Conservation (phyloP, 2,888 invertebrate genomes). For the Aromia moschata region DNA sequence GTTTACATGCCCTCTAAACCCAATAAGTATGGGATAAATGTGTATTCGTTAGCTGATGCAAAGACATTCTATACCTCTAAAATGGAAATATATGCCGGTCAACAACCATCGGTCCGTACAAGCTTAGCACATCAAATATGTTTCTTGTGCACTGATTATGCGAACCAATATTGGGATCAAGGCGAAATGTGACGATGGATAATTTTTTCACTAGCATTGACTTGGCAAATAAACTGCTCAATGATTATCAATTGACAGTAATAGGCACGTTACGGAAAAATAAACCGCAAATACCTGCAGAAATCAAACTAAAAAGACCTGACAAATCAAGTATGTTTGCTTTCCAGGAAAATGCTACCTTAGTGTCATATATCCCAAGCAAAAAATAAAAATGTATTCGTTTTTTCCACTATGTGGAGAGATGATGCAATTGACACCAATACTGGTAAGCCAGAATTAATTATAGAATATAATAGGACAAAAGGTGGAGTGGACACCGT, state of each 20-base stretch:
- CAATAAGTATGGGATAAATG: neutral
- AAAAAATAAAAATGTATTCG: slow-evolving; percentile 2
- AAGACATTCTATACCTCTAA: neutral
- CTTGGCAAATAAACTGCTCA: slow-evolving; percentile 37
- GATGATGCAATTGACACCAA: neutral
- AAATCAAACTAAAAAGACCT: slow-evolving; percentile 13
- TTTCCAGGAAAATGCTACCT: slow-evolving; percentile 37
- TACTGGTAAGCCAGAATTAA: slow-evolving; percentile 2
- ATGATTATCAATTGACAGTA: slow-evolving; percentile 31
- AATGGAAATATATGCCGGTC: neutral
- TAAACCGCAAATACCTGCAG: slow-evolving; percentile 28
- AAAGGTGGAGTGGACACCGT: slow-evolving; percentile 3
- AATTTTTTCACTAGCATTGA: slow-evolving; percentile 46
- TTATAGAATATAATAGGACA: neutral
- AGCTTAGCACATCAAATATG: neutral
- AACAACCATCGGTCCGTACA: neutral
- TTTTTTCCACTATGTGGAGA: neutral
- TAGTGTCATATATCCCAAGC: slow-evolving; percentile 33
- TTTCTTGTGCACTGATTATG: neutral
- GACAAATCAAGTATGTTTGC: slow-evolving; percentile 31
- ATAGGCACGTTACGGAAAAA: slow-evolving; percentile 43
- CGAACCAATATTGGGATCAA: neutral
- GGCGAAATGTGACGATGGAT: slow-evolving; percentile 15
- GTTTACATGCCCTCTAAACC: neutral
- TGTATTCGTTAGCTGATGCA: neutral